Evolutionary conservation across 2,113 vertebrate genomes (phyloP), one percentile per base, ranked within the genome.

Genomic region (Benitochromis conjunctus): DNA sequence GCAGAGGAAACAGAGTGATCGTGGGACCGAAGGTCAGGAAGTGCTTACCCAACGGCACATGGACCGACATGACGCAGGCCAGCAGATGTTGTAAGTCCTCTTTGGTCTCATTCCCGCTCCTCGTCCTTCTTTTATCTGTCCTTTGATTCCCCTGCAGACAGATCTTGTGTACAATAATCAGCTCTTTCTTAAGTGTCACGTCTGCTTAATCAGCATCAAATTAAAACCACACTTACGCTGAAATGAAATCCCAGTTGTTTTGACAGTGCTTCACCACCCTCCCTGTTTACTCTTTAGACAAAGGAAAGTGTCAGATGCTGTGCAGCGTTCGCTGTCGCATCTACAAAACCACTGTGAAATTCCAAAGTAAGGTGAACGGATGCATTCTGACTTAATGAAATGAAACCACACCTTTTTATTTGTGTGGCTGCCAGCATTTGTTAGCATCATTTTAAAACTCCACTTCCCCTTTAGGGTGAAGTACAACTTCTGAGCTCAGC

Each of bases 1-100:
- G 98, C 93, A 95, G 98, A 41, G 97, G 97, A 5, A 97, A 97
- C 92, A 95, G 98, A 5, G 96, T 98, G 88, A 97, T 99, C 19
- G 96, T 97, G 79, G 98, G 98, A 36, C 98, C 98, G 64, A 98
- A 99, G 62, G 98, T 99, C 86, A 97, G 98, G 79, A 98, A 99
- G 95, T 99, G 98, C 80, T 96, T 98, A 24, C 96, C 96, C 57
- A 96, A 98, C 2, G 98, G 98, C 84, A 97, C 97, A 55, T 99
- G 98, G 98, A 99, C 98, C 0, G 97, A 97, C 81, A 97, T 98
- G 58, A 95, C 89, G 21, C 97, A 95, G 34, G 96, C 96, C 91
- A 99, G 98, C 95, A 96, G 96, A 88, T 99, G 98, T 86, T 81
- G 98, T 99, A 94, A 98, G 98, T 96, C 51, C 29, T 38, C 38